These are phyloP conservation scores for Neolamprologus sp. DNA, from an alignment of 2,113 vertebrate species.

Conservation along the genomic window DNA sequence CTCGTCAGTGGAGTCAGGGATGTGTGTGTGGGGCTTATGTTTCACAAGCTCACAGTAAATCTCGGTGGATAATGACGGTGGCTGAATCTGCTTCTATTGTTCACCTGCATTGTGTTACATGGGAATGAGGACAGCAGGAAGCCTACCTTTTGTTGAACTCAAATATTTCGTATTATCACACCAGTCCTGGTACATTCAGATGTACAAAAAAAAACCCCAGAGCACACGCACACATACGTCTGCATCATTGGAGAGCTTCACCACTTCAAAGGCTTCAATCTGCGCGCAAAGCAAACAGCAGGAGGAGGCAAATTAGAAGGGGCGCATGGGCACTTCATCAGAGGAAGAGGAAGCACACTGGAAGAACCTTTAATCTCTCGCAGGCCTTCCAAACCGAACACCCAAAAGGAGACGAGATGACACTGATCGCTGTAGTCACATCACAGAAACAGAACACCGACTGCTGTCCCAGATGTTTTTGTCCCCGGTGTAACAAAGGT, in stretches of 20 bases:
- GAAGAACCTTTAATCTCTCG: conserved; percentile 56
- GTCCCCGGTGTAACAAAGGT: background rate
- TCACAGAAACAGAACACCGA: background rate
- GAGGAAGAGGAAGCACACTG: conserved; percentile 45
- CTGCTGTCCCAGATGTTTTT: background rate
- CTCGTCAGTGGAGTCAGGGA: conserved; percentile 23
- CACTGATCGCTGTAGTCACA: background rate
- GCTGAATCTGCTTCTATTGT: conserved; percentile 51
- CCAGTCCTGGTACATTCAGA: background rate
- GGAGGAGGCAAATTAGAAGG: conserved; percentile 58
- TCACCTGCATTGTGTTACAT: conserved; percentile 66
- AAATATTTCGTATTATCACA: conserved; percentile 48
- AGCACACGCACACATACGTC: background rate
- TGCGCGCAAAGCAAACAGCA: conserved; percentile 43
- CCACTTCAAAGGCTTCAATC: conserved; percentile 51
- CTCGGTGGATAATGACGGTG: conserved; percentile 25
- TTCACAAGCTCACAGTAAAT: conserved; percentile 43
- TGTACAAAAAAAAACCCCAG: background rate
- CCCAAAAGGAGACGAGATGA: conserved; percentile 39
- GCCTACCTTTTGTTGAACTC: conserved; percentile 53
- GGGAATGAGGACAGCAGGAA: conserved; percentile 73
- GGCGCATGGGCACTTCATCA: conserved; percentile 23
- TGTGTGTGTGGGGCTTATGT: conserved; percentile 38
- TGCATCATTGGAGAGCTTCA: background rate
- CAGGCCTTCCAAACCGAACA: conserved; percentile 7